Evolutionary conservation across 92 coral and sea anemone species (phyloP).

Genomic region (Phenganax subtilis): DNA sequence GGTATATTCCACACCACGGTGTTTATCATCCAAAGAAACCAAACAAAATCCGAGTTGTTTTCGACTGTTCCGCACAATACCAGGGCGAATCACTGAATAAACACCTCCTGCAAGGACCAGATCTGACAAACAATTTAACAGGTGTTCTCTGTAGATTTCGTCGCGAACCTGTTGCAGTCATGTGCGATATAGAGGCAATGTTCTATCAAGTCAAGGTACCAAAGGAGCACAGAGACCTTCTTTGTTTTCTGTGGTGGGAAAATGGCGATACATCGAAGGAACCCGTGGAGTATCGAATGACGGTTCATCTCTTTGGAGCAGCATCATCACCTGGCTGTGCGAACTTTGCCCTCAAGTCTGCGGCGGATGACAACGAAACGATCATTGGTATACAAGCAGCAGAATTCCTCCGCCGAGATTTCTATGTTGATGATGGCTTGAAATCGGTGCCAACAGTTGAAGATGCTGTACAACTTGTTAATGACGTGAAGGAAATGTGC

Average conservation of each 20-base stretch:
- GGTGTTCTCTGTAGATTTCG: conserved; percentile 55
- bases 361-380: conserved; percentile 42
- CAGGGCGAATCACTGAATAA: conserved; percentile 52
- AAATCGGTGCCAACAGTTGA: conserved; percentile 45
- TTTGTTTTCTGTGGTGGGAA: conserved; percentile 44
- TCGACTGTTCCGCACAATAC: conserved; percentile 47
- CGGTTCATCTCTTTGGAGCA: conserved; percentile 56
- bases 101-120: conserved; percentile 60
- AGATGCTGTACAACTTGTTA: conserved; percentile 45
- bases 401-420: conserved; percentile 44
- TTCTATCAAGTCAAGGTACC: conserved; percentile 57
- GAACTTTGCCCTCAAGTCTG: conserved; percentile 51
- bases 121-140: conserved; percentile 55
- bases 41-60: conserved; percentile 53
- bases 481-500: conserved; percentile 46
- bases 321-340: conserved; percentile 56
- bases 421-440: conserved; percentile 56
- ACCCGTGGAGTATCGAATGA: conserved; percentile 30
- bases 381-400: conserved; percentile 42
- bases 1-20: conserved; percentile 58
- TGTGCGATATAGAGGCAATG: conserved; percentile 56
- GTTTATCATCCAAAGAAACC: conserved; percentile 57
- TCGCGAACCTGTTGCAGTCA: conserved; percentile 45
- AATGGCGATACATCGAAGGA: conserved; percentile 35
- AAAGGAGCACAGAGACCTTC: conserved; percentile 34